These are phyloP conservation scores for Bovichtus variegatus DNA, from an alignment of 2,797 vertebrate species.

Conservation along the genomic window DNA sequence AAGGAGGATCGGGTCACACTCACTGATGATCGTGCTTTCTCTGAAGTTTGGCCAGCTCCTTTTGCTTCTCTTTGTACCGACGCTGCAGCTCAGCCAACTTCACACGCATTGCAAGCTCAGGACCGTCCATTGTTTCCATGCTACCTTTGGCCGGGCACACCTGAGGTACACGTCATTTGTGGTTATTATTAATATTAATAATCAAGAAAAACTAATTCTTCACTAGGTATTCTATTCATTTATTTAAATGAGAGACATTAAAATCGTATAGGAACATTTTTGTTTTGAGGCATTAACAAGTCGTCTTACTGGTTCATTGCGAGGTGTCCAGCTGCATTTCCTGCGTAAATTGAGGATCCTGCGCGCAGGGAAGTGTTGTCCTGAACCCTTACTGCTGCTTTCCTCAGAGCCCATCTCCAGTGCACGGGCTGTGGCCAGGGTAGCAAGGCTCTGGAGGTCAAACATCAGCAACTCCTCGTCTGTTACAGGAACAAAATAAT, in stretches of 20 bases:
- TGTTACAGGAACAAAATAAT: constrained; percentile 35
- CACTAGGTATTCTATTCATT: neutral
- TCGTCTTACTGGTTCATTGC: constrained; percentile 92
- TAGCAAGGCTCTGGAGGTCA: constrained; percentile 94
- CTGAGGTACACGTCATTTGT: constrained; percentile 73
- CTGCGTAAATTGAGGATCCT: constrained; percentile 89
- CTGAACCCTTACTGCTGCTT: constrained; percentile 63
- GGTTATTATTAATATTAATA: constrained; percentile 17
- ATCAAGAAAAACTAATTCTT: constrained; percentile 1
- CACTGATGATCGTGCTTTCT: constrained; percentile 95
- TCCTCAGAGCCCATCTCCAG: constrained; percentile 87
- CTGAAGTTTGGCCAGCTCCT: constrained; percentile 94
- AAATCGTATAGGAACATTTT: neutral
- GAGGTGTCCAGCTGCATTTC: constrained; percentile 95
- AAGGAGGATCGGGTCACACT: constrained; percentile 48
- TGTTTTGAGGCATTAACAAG: neutral
- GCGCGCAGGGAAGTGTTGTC: constrained; percentile 79
- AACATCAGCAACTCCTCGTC: constrained; percentile 90
- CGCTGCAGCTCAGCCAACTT: constrained; percentile 94
- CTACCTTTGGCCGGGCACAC: constrained; percentile 93
- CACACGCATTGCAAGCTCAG: constrained; percentile 94
- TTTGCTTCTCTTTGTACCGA: constrained; percentile 96
- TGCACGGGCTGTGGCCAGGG: constrained; percentile 92
- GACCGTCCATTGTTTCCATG: constrained; percentile 93
- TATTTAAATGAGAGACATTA: neutral